Conservation (phyloP, 2,888 invertebrate species). For the Tetragnatha montana region DNA sequence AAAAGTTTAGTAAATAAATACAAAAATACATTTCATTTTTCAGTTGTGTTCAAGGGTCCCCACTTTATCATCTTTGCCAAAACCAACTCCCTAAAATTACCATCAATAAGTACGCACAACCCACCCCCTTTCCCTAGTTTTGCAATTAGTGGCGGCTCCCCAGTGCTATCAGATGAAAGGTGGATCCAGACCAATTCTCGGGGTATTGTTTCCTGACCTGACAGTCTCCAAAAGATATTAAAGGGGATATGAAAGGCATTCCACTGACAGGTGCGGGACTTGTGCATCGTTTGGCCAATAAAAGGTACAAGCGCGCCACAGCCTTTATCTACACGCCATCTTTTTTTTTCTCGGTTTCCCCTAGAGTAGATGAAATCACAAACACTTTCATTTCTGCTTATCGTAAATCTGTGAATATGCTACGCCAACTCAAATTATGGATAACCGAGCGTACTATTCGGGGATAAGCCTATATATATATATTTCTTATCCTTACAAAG, state of each 20-base stretch:
- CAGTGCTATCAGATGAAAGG: neutral
- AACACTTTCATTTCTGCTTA: conserved; percentile 18
- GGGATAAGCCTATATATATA: neutral
- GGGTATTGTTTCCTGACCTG: conserved; percentile 37
- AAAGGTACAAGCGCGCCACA: conserved; percentile 14
- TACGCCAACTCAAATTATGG: conserved; percentile 4
- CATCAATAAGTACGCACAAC: neutral
- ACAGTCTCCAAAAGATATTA: conserved; percentile 55
- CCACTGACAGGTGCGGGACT: conserved; percentile 43
- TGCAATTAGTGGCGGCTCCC: conserved; percentile 2
- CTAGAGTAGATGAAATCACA: conserved; percentile 16
- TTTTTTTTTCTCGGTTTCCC: conserved; percentile 1
- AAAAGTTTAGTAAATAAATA: too few species aligned
- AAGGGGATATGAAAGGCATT: conserved; percentile 60
- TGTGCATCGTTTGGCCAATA: conserved; percentile 44
- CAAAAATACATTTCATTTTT: too few species aligned
- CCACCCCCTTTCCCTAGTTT: neutral
- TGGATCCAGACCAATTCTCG: conserved; percentile 47
- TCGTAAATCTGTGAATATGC: conserved; percentile 23
- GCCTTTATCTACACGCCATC: conserved; percentile 1
- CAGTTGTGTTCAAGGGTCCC: too few species aligned
- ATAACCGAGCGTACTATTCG: neutral
- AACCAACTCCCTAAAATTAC: neutral
- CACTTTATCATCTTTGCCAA: too few species aligned
- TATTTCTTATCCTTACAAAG: conserved; percentile 12